Evolutionary conservation across 2,113 vertebrate species (phyloP), one percentile per base, ranked within the genome.

Genomic region (Phalacrocorax brasilianus): DNA sequence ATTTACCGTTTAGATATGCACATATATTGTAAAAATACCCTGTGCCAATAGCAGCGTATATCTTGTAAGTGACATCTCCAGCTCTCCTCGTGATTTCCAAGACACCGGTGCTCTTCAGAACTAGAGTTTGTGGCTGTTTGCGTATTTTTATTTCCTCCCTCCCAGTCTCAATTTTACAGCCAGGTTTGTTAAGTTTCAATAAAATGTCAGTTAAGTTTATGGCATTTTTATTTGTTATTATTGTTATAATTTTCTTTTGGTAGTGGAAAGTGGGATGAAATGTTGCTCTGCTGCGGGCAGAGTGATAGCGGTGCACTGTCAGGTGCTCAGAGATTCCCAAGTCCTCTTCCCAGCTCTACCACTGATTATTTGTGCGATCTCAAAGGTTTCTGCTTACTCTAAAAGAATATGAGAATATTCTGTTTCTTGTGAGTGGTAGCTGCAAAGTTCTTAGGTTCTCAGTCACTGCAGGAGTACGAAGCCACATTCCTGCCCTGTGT

Each of bases 11-110:
- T 82, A 96, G 93, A 97, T 92, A 87, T 93, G 95, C 96, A 93
- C 97, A 94, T 93, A 89, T 92, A 96, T 97, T 97, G 96, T 93
- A 71, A 63, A 94, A 97, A 89, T 73, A 97, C 77, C 91, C 85
- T 33, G 52, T 97, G 97, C 96, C 97, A 80, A 32, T 85, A 95
- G 96, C 93, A 79, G 83, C 35, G 35, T 95, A 33, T 86, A 62
- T 97, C 95, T 96, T 94, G 68, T 86, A 96, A 96, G 83, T 95
- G 95, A 95, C 93, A 96, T 88, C 38, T 95, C 74, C 86, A 74
- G 24, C 5, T 3, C 71, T 91, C 72, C 80, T 95, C 70, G 16
- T 95, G 90, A 94, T 97, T 96, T 94, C 89, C 21, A n/a, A 94
- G 94, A 76, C 91, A 91, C 67, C 5, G 16, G 21, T 8, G 3